A percentile compares a stretch with the other conserved stretches of the same genome.
These are phyloP conservation scores for Fragum sueziense DNA, from an alignment of 2,888 invertebrate genomes.

Conservation along the genomic window DNA sequence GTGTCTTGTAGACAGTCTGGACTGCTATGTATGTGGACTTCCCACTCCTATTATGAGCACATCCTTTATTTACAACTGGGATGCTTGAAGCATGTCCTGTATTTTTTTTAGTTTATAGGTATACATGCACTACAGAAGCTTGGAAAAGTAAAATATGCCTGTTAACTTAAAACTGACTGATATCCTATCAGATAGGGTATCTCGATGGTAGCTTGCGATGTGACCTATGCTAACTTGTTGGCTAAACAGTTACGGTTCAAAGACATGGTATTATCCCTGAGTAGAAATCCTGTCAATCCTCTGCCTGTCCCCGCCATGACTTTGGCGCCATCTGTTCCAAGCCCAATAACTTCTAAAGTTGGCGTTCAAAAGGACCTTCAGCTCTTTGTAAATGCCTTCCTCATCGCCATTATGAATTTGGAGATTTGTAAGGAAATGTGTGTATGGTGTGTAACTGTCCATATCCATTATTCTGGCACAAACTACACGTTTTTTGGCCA, in stretches of 20 bases:
- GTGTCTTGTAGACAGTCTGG: conserved; percentile 16
- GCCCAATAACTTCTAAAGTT: conserved; percentile 7
- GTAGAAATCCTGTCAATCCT: conserved; percentile 27
- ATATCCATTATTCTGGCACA: conserved; percentile 16
- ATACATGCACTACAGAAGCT: conserved; percentile 20
- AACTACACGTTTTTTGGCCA: conserved; percentile 29
- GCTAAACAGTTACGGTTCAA: conserved; percentile 33
- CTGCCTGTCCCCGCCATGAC: conserved; percentile 31
- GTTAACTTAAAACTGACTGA: conserved; percentile 24
- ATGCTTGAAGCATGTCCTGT: neutral
- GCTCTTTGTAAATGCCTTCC: neutral
- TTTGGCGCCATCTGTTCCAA: conserved; percentile 26
- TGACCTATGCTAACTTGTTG: conserved; percentile 22
- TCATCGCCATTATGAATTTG: neutral
- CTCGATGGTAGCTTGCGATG: conserved; percentile 21
- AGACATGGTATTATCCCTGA: conserved; percentile 18
- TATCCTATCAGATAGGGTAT: conserved; percentile 21
- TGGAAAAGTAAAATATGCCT: conserved; percentile 28
- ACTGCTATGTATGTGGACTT: conserved; percentile 16
- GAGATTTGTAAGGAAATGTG: neutral
- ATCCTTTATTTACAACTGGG: conserved; percentile 1
- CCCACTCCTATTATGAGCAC: conserved; percentile 21
- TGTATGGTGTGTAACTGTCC: neutral
- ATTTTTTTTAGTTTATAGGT: neutral
- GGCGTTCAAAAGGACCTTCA: neutral